Conservation (phyloP, 2,797 vertebrate species). For the Notolabrus celidotus region DNA sequence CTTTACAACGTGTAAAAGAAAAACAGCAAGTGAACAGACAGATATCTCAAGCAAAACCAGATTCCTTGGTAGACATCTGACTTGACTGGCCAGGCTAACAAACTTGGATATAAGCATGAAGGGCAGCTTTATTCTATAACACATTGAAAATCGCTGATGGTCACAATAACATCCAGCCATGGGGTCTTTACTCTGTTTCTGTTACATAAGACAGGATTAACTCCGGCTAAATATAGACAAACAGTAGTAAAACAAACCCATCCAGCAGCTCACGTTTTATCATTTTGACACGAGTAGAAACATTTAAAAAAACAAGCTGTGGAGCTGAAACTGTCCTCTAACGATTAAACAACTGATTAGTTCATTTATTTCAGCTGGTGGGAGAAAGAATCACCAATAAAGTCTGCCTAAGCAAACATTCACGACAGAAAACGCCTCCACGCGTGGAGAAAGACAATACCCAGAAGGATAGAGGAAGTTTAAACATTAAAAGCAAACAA, state of each 20-base stretch:
- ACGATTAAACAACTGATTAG: slow-evolving; percentile 3
- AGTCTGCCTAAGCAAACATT: slow-evolving; percentile 15
- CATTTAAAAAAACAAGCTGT: neutral
- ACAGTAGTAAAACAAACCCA: slow-evolving; percentile 23
- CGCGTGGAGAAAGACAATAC: slow-evolving; percentile 40
- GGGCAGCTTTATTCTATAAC: neutral
- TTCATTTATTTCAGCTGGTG: slow-evolving; percentile 51
- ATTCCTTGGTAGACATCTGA: too few relatives aligned
- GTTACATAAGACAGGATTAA: slow-evolving; percentile 79
- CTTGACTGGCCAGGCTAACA: too few relatives aligned
- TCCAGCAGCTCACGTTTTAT: slow-evolving; percentile 56
- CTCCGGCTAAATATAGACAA: slow-evolving; percentile 73
- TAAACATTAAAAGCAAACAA: neutral
- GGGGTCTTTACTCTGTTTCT: slow-evolving; percentile 56
- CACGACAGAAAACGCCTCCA: neutral
- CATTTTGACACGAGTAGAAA: neutral
- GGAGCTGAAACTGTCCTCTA: neutral
- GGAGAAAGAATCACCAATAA: neutral
- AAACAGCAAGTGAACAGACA: neutral
- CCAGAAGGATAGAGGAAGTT: slow-evolving; percentile 57
- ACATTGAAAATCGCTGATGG: neutral
- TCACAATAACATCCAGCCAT: slow-evolving; percentile 5
- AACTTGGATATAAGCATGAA: too few relatives aligned
- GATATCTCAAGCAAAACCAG: neutral
- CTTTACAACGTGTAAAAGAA: too few relatives aligned